Base-by-base conservation (phyloP, 2,888 invertebrate species). In the Spialia ferax region DNA sequence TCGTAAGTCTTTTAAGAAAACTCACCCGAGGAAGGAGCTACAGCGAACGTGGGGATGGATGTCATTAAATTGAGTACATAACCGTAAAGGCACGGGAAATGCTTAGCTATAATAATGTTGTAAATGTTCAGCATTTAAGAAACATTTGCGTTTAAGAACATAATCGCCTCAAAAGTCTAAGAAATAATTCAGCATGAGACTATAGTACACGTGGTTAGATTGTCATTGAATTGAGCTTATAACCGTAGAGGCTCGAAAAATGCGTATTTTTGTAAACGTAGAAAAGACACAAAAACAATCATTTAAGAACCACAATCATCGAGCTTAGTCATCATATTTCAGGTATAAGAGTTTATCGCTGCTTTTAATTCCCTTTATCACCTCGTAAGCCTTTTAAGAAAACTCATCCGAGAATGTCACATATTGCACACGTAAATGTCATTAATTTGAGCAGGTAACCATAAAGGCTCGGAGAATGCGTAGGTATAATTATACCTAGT, bases 401-500 rank as follows among this genome's bases (percentile, higher is more conserved):
- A 15, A 45, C 38, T 18, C 26, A 45, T n/a, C 5, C 11, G 6
- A 45, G 45, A 45, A 26, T 26, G 26, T 20, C 3, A 18, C 48
- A 23, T 11, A 26, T 6, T 26, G 20, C 45, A 50, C 32, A 32
- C 4, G 22, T 42, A 13, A 23, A 55, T 54, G 55, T 55, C 63
- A 63, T 55, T 63, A 55, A 38, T 26, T 38, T 45, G 55, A 54
- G 29, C 54, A 42, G 15, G 42, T 20, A 42, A 18, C 42, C 55
- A 29, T 63, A 63, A 63, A 55, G 45, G 52, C 15, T 38, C 10
- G 20, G 10, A 55, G 29, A 29, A 13, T 45, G 23, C 15, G 63
- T 63, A 52, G 52, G 62, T 29, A 35, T 52, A 52, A 63, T 61
- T 42, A 63, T 42, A 29, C 8, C 45, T 55, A 18, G 63, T 55